Base-by-base conservation (phyloP, 2,888 invertebrate species). In the Taenaris catops region DNA sequence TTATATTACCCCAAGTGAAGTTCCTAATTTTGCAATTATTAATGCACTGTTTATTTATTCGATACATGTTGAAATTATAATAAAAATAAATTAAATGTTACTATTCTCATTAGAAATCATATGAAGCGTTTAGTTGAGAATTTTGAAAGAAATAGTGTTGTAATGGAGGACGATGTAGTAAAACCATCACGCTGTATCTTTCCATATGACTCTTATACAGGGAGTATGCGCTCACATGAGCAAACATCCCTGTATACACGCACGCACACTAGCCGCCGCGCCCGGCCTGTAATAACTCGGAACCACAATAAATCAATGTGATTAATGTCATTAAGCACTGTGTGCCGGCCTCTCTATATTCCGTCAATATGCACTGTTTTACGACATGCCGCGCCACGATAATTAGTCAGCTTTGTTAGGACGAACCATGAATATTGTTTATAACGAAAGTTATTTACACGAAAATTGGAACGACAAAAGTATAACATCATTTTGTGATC, bases 221-320 rank as follows among this genome's bases (percentile, higher is more conserved):
- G 83, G 63, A 73, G 66, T 66, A 66, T 54, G 58, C 71, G 44
- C 68, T 53, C 63, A 63, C 67, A 51, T 41, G 32, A 46, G 50
- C 28, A 26, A 25, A 27, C 41, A 44, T 41, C 36, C 54, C 48
- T 40, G 46, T 51, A 51, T 51, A 62, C 55, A 55, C 58, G 54
- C 60, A 65, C 75, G 62, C 80, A 74, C 73, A 76, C 76, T 50
- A 49, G 46, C 47, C 48, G 46, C 53, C 48, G 46, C 63, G 67
- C 66, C 75, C 73, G 73, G 81, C 83, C 86, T 84, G 86, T 86
- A 86, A 86, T 86, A 86, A 86, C 86, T 86, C 84, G 86, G 84
- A 84, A 84, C 86, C 86, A 84, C 86, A 84, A 86, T 86, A 86
- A 86, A 86, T 86, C 86, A 86, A 86, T 84, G 84, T 86, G 86